Evolutionary conservation across 2,888 invertebrate genomes (phyloP), one percentile per base, ranked within the genome.

Genomic region (Zelleria hepariella): DNA sequence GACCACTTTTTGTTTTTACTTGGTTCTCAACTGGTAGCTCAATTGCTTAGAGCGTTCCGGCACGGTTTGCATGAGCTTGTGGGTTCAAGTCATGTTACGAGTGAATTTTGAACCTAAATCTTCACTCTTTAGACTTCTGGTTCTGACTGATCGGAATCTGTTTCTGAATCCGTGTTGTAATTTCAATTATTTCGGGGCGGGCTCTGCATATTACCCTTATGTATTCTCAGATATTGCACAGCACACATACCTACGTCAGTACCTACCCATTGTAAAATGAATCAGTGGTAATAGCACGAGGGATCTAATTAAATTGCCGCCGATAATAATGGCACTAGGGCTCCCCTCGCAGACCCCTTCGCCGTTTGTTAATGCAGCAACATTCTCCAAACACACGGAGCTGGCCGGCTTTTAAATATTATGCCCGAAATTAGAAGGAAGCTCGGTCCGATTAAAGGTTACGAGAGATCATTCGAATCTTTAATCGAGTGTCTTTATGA

Each of bases 261-360:
- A 32, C 55, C 20, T 27, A 20, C 55, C 78, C 74, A 83, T 85
- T 87, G 82, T 79, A 82, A 80, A 83, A 81, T 77, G 83, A 86
- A 86, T 87, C 86, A 83, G 82, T 79, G 80, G 85, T 83, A 85
- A 82, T 87, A 86, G 79, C 77, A 80, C 73, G 77, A 83, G 85
- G 86, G 82, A 80, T 86, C 83, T 87, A 88, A 88, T 88, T 88
- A 86, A 88, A 88, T 87, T 86, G 86, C 84, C 80, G 78, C 85
- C 84, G 77, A 84, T 86, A 85, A 88, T 87, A 87, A 87, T 84
- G 83, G 85, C 79, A 78, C 77, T 77, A 75, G 72, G 48, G 74
- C 67, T 72, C 86, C 84, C 87, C 82, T 78, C 64, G 71, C 75
- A 78, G 81, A 75, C 80, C 85, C 86, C 86, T n/a, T 85, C 80